phyloP scores from a whole-genome alignment of 64 coral and sea anemone genomes.

The Stichodactyla helianthus region DNA sequence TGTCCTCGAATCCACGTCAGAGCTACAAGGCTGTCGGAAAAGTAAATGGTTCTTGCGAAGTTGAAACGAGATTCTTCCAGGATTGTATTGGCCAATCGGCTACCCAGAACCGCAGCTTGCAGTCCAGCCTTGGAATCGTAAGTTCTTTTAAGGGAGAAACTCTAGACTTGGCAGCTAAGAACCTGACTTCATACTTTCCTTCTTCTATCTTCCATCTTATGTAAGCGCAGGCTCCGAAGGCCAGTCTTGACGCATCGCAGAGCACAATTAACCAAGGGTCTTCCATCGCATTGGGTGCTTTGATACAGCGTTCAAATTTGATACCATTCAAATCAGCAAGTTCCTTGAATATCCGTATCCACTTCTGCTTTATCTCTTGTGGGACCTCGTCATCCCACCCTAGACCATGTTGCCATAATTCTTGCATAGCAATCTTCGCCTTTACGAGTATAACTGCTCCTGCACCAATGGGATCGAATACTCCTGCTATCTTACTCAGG shows the following conservation, averaged over 20 bases:
- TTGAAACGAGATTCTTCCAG: too few relatives aligned
- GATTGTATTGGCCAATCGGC: neutral
- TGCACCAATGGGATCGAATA: conserved; percentile 50
- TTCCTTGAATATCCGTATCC: conserved; percentile 47
- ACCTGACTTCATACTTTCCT: too few relatives aligned
- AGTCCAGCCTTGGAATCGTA: too few relatives aligned
- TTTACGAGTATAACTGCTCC: conserved; percentile 26
- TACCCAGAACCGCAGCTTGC: neutral
- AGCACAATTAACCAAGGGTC: neutral
- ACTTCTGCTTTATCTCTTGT: conserved; percentile 20
- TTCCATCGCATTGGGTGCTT: neutral
- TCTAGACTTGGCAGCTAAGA: too few relatives aligned
- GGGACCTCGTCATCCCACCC: conserved; percentile 49
- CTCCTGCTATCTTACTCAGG: conserved; percentile 29
- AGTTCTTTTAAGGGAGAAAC: too few relatives aligned
- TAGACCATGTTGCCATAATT: conserved; percentile 36
- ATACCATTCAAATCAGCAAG: conserved; percentile 15
- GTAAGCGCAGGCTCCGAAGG: too few relatives aligned
- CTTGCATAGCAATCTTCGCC: conserved; percentile 39
- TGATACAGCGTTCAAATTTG: neutral
- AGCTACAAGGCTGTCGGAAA: too few relatives aligned
- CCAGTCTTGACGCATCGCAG: neutral
- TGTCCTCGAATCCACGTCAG: too few relatives aligned
- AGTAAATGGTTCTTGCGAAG: too few relatives aligned
- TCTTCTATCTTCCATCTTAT: too few relatives aligned